Base-by-base conservation (phyloP, 2,113 vertebrate genomes). In the Pseudopipra pipra region DNA sequence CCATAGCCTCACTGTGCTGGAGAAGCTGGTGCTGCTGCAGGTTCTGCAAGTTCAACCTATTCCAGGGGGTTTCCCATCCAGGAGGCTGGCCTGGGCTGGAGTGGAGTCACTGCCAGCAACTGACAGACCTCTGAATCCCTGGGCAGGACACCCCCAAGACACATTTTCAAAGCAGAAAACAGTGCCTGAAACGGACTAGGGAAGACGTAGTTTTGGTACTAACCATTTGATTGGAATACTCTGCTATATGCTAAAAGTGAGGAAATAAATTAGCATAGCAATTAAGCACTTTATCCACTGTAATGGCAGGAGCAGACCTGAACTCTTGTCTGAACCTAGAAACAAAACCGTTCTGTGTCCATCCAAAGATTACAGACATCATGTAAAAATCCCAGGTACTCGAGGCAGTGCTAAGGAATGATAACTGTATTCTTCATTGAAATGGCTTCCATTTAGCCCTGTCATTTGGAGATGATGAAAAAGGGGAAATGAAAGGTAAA, bases 51-150 rank as follows among this genome's bases (percentile, higher is more conserved):
- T 13, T 39, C 51, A 33, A 8, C 9, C 28, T 11, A 3, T 55
- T 75, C 35, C 25, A 33, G 11, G 30, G 16, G 14, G 5, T 5
- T 16, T n/a, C 31, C 10, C 10, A 41, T 14, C 2, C 56, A 25
- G 30, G 14, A 16, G 3, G 5, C 8, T 62, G 35, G 8, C 12
- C 8, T 46, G 14, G 8, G 15, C 23, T 12, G 5, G 39, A 65
- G 19, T 5, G 1, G 0, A 0, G 8, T 24, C n/a, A 28, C n/a
- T 1, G 1, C 5, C 21, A 55, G 21, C 12, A 63, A 8, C 16
- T n/a, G 52, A 8, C 23, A 65, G 30, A 43, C 3, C 3, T 56
- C 54, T 65, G 21, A 79, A 72, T 68, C 19, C 14, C n/a, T 46
- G 11, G 22, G 9, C 8, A 83, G 17, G 19, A 21, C 19, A 62